Conservation (phyloP, 2,797 vertebrate species). For the Lithobates sylvaticus region DNA sequence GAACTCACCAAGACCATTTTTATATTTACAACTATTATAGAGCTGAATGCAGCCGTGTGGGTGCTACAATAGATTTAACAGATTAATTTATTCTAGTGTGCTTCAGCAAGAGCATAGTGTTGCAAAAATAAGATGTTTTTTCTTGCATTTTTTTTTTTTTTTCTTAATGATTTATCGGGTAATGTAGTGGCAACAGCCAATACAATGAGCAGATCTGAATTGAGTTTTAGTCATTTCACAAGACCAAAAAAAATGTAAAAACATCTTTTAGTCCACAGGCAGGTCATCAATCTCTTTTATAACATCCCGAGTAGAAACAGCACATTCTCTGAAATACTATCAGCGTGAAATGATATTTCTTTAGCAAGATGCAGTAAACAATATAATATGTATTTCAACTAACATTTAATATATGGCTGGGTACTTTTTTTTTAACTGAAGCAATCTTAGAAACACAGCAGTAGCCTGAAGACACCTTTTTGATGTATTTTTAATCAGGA, state of each 20-base stretch:
- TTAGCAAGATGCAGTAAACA: constrained; percentile 56
- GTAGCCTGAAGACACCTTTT: constrained; percentile 8
- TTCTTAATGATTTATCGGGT: constrained; percentile 28
- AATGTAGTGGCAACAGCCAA: constrained; percentile 26
- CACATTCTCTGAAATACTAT: constrained; percentile 56
- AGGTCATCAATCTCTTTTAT: constrained; percentile 59
- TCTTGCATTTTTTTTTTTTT: constrained; percentile 12
- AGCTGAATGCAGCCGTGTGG: background rate
- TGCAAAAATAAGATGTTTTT: background rate
- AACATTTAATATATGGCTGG: constrained; percentile 52
- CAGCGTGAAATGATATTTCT: constrained; percentile 61
- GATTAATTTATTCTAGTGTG: constrained; percentile 32
- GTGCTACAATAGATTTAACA: constrained; percentile 13
- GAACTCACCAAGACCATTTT: constrained; percentile 24
- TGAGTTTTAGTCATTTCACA: constrained; percentile 46
- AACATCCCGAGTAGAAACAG: constrained; percentile 49
- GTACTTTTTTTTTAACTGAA: constrained; percentile 45
- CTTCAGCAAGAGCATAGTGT: constrained; percentile 19
- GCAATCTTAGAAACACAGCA: constrained; percentile 43
- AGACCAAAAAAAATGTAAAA: constrained; percentile 52
- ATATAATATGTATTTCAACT: constrained; percentile 49
- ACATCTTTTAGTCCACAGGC: constrained; percentile 43
- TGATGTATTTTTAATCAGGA: background rate
- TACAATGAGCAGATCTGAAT: constrained; percentile 39
- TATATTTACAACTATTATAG: constrained; percentile 21